Conservation (phyloP, 2,888 invertebrate species). For the Erynnis tages region DNA sequence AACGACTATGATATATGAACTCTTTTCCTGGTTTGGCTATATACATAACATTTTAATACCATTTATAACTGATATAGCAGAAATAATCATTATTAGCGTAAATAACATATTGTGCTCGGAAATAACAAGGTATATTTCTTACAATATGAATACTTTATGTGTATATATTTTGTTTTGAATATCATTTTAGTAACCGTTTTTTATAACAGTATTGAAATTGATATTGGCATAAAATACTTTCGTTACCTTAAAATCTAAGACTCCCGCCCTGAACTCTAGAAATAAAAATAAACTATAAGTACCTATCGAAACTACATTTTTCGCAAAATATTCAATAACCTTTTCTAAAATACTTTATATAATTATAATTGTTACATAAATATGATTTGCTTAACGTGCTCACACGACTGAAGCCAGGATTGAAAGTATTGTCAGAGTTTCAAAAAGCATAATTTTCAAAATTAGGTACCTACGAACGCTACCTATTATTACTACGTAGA, state of each 20-base stretch:
- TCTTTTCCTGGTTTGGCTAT: too few species aligned
- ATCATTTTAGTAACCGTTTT: constrained; percentile 11
- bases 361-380: constrained; percentile 1
- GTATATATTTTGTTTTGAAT: background rate
- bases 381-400: background rate
- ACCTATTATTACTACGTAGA: too few species aligned
- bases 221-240: background rate
- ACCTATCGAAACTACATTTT: constrained; percentile 5
- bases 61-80: background rate
- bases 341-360: background rate
- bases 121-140: constrained; percentile 23
- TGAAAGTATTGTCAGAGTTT: constrained; percentile 9
- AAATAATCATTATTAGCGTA: too few species aligned
- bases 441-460: background rate
- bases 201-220: constrained; percentile 1
- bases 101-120: constrained; percentile 3
- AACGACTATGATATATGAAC: too few species aligned
- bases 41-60: too few species aligned
- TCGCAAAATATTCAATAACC: background rate
- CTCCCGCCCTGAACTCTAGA: background rate
- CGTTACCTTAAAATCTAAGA: background rate
- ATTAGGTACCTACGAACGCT: background rate
- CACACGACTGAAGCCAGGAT: background rate
- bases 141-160: too few species aligned
- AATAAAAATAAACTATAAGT: background rate